phyloP scores from a whole-genome alignment of 2,113 vertebrate species.

The Xiphias gladius region DNA sequence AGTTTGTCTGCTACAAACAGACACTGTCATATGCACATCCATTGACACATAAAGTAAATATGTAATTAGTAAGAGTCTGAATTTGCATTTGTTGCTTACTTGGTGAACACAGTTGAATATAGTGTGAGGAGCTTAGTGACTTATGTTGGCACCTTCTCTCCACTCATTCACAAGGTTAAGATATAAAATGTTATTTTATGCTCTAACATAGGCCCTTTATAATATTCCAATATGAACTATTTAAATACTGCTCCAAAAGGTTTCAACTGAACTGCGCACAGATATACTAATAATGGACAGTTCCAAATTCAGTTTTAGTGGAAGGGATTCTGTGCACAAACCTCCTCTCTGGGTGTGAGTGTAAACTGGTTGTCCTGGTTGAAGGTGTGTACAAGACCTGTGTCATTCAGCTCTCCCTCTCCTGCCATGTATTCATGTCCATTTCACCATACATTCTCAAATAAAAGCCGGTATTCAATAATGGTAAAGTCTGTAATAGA shows the following conservation, averaged over 20 bases:
- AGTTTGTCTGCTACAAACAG: slow-evolving; percentile 57
- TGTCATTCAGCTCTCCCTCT: not conserved
- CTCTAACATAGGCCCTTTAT: not conserved
- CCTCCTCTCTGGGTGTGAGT: not conserved
- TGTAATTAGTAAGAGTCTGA: slow-evolving; percentile 58
- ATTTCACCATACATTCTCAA: not conserved
- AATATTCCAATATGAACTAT: slow-evolving; percentile 51
- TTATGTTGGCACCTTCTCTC: slow-evolving; percentile 45
- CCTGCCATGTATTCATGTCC: too few relatives aligned
- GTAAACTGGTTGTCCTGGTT: slow-evolving; percentile 1
- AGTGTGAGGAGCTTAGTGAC: slow-evolving; percentile 33
- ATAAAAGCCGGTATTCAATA: not conserved
- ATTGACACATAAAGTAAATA: slow-evolving; percentile 54
- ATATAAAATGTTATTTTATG: slow-evolving; percentile 23
- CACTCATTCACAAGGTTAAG: slow-evolving; percentile 39
- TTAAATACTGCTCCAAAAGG: slow-evolving; percentile 28
- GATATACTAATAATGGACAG: slow-evolving; percentile 4
- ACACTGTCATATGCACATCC: slow-evolving; percentile 44
- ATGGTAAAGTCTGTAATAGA: not conserved
- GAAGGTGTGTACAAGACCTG: not conserved
- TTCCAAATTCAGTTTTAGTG: not conserved
- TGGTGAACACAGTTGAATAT: slow-evolving; percentile 25
- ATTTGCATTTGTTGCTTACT: slow-evolving; percentile 52
- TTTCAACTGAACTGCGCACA: slow-evolving; percentile 14
- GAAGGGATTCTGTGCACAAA: not conserved